Base-by-base conservation (phyloP, 2,888 invertebrate species). In the Drosophila imparisetae region DNA sequence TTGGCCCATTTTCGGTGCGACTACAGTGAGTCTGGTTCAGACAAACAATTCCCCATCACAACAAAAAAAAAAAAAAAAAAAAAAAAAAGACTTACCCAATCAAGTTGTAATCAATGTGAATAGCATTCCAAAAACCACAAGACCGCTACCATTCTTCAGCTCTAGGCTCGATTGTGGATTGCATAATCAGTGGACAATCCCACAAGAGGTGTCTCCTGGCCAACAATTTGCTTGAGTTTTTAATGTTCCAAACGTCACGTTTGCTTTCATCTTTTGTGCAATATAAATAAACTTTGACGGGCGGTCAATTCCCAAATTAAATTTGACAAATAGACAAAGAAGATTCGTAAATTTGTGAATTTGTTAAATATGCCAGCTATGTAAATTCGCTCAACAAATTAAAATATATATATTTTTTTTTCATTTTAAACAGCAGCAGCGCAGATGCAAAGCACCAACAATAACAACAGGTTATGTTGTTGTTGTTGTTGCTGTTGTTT, bases 191-290 rank as follows among this genome's bases (percentile, higher is more conserved):
- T 64, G 48, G 66, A 58, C 36, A 59, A 24, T 27, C 42, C 30
- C 54, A 78, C 52, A 76, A 76, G 50, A 45, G 72, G 64, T 61
- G 71, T 80, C 64, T 57, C 70, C 65, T 53, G 34, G 5, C 24
- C 64, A 18, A 40, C 34, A n/a, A 59, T 54, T 61, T 50, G 57
- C 24, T 38, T 38, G 10, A 45, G 32, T 34, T 32, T 38, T 27
- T 40, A 72, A 71, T 58, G 64, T 21, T 49, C n/a, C 8, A 77
- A 89, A 69, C 80, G 85, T 89, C 90, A 86, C 86, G 89, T 76
- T 86, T 86, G 90, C 90, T 86, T 86, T 86, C 88, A 73, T 86
- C 86, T 85, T 78, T 84, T 84, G 83, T 86, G 61, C 66, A 67
- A 66, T 59, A 63, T 66, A 61, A 63, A 75, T 68, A 60, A 78